These are phyloP conservation scores for Patella caerulea DNA, from an alignment of 2,888 invertebrate genomes.

Conservation along the genomic window DNA sequence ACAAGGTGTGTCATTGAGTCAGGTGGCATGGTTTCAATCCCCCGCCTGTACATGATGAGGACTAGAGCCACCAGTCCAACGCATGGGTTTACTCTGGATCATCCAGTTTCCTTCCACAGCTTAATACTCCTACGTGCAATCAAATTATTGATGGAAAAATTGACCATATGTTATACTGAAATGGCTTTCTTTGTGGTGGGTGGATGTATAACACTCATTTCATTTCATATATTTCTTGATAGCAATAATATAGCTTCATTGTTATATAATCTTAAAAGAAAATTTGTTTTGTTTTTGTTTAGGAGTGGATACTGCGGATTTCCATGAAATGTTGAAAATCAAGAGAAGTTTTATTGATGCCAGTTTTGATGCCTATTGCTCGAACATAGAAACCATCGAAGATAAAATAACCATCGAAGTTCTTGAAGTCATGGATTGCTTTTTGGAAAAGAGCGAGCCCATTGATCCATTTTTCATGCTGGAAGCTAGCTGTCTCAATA, in stretches of 20 bases:
- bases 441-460: slow-evolving; percentile 38
- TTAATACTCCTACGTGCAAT: too few relatives aligned
- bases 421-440: slow-evolving; percentile 40
- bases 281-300: slow-evolving; percentile 13
- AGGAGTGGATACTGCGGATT: slow-evolving; percentile 55
- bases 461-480: slow-evolving; percentile 46
- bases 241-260: neutral
- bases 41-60: too few relatives aligned
- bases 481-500: slow-evolving; percentile 51
- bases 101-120: too few relatives aligned
- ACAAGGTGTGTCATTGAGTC: too few relatives aligned
- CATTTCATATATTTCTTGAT: neutral
- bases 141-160: too few relatives aligned
- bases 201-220: too few relatives aligned
- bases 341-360: slow-evolving; percentile 50
- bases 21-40: too few relatives aligned
- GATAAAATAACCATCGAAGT: slow-evolving; percentile 47
- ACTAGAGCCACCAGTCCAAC: too few relatives aligned
- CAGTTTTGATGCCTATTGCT: slow-evolving; percentile 48
- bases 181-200: too few relatives aligned
- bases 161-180: too few relatives aligned
- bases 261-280: neutral
- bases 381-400: slow-evolving; percentile 41
- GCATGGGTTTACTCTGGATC: too few relatives aligned
- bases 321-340: slow-evolving; percentile 43